Evolutionary conservation across 2,888 invertebrate species (phyloP).

Genomic region (Caenorhabditis sp.): DNA sequence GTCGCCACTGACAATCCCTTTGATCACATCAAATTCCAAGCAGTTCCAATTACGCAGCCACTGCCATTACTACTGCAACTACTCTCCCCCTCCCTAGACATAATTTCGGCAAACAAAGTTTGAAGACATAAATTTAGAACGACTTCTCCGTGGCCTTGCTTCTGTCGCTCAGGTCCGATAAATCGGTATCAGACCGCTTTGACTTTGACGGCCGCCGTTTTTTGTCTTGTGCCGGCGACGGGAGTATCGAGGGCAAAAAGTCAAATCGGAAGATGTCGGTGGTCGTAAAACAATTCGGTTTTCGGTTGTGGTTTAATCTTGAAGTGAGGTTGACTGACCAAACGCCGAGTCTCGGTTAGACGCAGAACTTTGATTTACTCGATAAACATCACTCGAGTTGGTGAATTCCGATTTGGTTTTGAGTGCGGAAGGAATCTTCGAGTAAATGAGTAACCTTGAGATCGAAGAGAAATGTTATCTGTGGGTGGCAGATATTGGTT

Average conservation of each 20-base stretch:
- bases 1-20: conserved; percentile 19
- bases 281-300: conserved; percentile 22
- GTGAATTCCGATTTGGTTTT: conserved; percentile 33
- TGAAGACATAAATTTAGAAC: conserved; percentile 56
- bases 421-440: conserved; percentile 21
- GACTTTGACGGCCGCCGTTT: conserved; percentile 29
- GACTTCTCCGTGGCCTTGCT: conserved; percentile 55
- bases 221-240: conserved; percentile 30
- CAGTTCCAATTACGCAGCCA: conserved; percentile 43
- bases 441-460: conserved; percentile 47
- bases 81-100: conserved; percentile 16
- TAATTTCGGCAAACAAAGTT: conserved; percentile 20
- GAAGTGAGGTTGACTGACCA: conserved; percentile 26
- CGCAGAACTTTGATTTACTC: conserved; percentile 50
- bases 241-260: conserved; percentile 23
- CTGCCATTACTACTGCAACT: conserved; percentile 21
- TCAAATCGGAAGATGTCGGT: conserved; percentile 16
- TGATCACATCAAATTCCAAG: conserved; percentile 20
- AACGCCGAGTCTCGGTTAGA: conserved; percentile 32
- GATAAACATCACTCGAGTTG: conserved; percentile 23
- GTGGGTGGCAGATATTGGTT: conserved; percentile 48
- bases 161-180: conserved; percentile 20
- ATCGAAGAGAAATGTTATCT: conserved; percentile 24
- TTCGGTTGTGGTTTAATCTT: neutral
- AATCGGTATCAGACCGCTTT: conserved; percentile 44